Conservation (phyloP, 2,113 vertebrate species). For the Leptocoma aspasia region DNA sequence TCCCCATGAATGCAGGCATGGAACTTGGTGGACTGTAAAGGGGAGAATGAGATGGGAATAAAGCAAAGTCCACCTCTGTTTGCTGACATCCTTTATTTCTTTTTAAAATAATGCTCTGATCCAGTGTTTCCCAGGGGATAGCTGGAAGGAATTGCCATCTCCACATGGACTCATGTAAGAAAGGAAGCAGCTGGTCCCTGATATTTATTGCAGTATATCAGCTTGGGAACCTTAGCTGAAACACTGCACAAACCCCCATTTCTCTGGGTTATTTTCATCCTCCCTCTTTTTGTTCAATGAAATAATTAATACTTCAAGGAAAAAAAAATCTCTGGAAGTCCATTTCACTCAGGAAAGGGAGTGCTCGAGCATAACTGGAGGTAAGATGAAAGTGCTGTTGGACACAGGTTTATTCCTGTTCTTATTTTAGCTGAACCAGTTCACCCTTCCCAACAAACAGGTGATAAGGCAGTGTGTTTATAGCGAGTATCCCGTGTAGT, state of each 20-base stretch:
- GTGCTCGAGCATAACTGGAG: background rate
- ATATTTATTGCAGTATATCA: background rate
- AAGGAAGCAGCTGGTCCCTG: constrained; percentile 27
- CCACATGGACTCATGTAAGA: background rate
- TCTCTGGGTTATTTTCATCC: background rate
- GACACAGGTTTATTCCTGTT: background rate
- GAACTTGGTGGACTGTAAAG: background rate
- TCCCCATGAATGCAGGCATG: background rate
- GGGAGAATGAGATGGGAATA: background rate
- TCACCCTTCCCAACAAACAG: background rate
- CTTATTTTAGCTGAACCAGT: constrained; percentile 33
- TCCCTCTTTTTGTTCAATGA: background rate
- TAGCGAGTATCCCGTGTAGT: accelerated
- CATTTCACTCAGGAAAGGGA: background rate
- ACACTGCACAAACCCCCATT: background rate
- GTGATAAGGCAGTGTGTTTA: constrained; percentile 24
- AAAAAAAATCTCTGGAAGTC: background rate
- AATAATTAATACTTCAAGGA: background rate
- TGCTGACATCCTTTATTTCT: background rate
- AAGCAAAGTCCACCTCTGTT: background rate
- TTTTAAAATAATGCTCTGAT: background rate
- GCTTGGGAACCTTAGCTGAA: background rate
- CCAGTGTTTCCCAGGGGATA: background rate
- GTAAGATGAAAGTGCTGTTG: background rate
- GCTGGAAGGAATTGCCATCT: background rate